Percentiles rank a stretch among this genome's conserved stretches.
phyloP scores from a whole-genome alignment of 1,140 invertebrate genomes.

The Maconellicoccus hirsutus region DNA sequence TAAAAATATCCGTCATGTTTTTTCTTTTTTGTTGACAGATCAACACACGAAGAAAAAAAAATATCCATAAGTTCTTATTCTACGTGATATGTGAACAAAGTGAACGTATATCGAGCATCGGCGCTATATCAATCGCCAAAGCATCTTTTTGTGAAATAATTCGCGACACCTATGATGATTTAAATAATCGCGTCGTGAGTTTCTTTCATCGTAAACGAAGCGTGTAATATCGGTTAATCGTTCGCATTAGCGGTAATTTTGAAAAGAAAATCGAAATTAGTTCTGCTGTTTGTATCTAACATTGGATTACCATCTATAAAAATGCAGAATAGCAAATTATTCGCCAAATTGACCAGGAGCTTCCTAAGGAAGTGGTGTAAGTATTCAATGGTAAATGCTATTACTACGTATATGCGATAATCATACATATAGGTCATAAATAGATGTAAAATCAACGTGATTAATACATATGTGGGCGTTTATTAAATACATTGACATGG shows the following conservation, averaged over 20 bases:
- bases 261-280: neutral
- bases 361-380: slow-evolving; percentile 35
- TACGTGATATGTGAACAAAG: neutral
- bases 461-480: neutral
- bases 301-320: neutral
- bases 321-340: slow-evolving; percentile 28
- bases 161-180: slow-evolving; percentile 1
- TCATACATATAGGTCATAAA: neutral
- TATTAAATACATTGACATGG: neutral
- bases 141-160: neutral
- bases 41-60: neutral
- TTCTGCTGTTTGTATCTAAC: neutral
- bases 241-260: neutral
- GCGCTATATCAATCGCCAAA: neutral
- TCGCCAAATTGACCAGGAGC: slow-evolving; percentile 31
- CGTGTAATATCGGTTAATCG: slow-evolving; percentile 19
- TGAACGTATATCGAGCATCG: neutral
- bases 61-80: neutral
- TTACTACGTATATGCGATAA: too few species aligned
- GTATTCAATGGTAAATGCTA: too few species aligned
- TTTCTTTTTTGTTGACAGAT: neutral
- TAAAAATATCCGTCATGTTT: neutral
- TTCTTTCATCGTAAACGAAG: neutral
- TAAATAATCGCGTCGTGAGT: neutral
- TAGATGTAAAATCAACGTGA: neutral